Percentiles rank a stretch among this genome's conserved stretches.
Evolutionary conservation across 1,140 invertebrate species (phyloP).

Genomic region (Diachasma alloeum): DNA sequence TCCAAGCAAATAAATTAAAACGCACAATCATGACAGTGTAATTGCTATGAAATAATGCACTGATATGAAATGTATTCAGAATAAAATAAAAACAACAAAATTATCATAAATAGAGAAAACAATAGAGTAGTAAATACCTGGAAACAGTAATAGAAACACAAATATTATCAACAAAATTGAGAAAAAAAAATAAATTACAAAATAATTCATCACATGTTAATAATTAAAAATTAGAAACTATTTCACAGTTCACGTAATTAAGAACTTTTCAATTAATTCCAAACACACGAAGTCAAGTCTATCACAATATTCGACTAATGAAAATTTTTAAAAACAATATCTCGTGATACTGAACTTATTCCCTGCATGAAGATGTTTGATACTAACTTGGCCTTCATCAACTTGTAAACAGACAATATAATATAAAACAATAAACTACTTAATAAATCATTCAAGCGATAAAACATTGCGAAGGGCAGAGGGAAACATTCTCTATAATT

Average conservation of each 20-base stretch:
- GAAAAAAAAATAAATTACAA: not conserved
- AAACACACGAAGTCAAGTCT: not conserved
- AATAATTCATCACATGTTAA: not conserved
- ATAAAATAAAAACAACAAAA: slow-evolving; percentile 13
- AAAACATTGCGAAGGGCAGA: not conserved
- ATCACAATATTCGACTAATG: not conserved
- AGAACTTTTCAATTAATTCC: not conserved
- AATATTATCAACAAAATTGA: not conserved
- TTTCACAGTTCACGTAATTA: not conserved
- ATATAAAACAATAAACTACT: not conserved
- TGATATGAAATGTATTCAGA: slow-evolving; percentile 18
- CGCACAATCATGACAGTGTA: slow-evolving; percentile 46
- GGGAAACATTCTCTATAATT: slow-evolving; percentile 11
- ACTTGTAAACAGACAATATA: not conserved
- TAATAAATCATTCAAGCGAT: not conserved
- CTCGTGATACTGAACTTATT: not conserved
- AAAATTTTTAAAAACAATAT: not conserved
- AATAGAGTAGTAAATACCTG: slow-evolving; percentile 29
- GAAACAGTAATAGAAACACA: not conserved
- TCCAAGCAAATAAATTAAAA: slow-evolving; percentile 55
- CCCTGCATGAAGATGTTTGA: not conserved
- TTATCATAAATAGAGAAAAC: not conserved
- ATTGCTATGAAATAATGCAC: slow-evolving; percentile 32
- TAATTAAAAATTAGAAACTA: not conserved
- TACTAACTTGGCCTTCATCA: slow-evolving; percentile 43